phyloP scores from a whole-genome alignment of 2,888 invertebrate genomes.

The Andrena flavipes region DNA sequence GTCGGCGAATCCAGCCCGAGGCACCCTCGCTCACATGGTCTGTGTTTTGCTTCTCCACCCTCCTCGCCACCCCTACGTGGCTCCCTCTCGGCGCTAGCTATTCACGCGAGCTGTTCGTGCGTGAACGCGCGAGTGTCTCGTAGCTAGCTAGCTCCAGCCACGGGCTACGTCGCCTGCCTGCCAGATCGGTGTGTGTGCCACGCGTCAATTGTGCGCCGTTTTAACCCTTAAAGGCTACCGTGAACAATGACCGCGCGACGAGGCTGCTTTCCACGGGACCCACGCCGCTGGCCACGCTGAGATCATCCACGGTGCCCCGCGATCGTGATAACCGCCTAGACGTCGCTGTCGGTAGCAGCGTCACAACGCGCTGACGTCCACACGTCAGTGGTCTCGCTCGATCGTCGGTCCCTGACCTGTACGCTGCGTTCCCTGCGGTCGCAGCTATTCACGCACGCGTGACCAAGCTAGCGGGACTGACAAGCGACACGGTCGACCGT shows the following conservation, averaged over 20 bases:
- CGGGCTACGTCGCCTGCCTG: not conserved
- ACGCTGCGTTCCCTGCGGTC: conserved; percentile 4
- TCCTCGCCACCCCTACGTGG: conserved; percentile 54
- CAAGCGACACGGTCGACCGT: not conserved
- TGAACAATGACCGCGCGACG: conserved; percentile 32
- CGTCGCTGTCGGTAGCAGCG: conserved; percentile 32
- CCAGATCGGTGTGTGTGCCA: not conserved
- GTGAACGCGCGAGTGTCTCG: conserved; percentile 34
- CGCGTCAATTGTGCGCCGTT: not conserved
- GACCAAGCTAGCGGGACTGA: not conserved
- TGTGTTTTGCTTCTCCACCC: conserved; percentile 62
- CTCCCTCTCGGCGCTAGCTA: conserved; percentile 56
- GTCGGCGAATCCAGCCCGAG: conserved; percentile 33
- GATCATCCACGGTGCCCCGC: not conserved
- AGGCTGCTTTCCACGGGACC: conserved; percentile 2
- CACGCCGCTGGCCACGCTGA: not conserved
- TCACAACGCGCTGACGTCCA: conserved; percentile 42
- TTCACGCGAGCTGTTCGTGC: conserved; percentile 44
- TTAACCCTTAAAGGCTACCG: not conserved
- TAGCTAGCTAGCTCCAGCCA: not conserved
- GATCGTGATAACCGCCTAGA: not conserved
- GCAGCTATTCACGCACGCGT: conserved; percentile 41
- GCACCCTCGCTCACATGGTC: conserved; percentile 62
- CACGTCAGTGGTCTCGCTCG: conserved; percentile 7
- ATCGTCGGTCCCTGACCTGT: conserved; percentile 9